Base-by-base conservation (phyloP, 2,797 vertebrate species). In the Trematomus bernacchii region DNA sequence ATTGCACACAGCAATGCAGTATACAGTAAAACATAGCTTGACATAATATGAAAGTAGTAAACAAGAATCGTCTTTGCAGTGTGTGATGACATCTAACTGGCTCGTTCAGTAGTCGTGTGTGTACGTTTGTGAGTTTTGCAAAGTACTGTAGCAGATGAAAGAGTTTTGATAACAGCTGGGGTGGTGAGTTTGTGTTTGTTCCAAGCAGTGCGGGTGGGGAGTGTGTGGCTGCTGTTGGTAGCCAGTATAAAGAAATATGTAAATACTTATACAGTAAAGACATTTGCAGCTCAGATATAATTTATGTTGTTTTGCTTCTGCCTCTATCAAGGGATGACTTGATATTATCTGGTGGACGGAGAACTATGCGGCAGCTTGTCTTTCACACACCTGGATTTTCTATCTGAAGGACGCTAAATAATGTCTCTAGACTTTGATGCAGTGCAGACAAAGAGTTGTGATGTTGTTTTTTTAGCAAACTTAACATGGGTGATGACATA, bases 141-240 rank as follows among this genome's bases (percentile, higher is more conserved):
- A 84, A 85, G 76, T 70, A 66, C 68, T 83, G 86, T 64, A 73
- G 66, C 77, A 83, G 89, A 83, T 91, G 87, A 91, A 89, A 90
- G 89, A 88, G 54, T 82, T 89, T 87, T 77, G 73, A 85, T 91
- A 88, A 79, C 89, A 93, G 91, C 85, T 93, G 50, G 79, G 77
- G 86, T 85, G 87, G 82, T 73, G 82, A 90, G 86, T 87, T 86
- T 85, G 77, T 83, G 77, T 90, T 83, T 83, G 82, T 79, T 84
- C 70, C 72, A 44, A 76, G 74, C 54, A 10, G 73, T 80, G 82
- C 19, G 42, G 58, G 77, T 54, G 73, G 62, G 4, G 80, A 66
- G 58, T 70, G 59, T 87, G 42, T 19, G 55, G 69, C 67, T 77
- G 70, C 75, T 85, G 84, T 55, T 79, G 76, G 61, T 63, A 80